Percentiles rank a stretch among this genome's conserved stretches.
Conservation (phyloP, 2,888 invertebrate species). For the Drosophila ezoana region DNA sequence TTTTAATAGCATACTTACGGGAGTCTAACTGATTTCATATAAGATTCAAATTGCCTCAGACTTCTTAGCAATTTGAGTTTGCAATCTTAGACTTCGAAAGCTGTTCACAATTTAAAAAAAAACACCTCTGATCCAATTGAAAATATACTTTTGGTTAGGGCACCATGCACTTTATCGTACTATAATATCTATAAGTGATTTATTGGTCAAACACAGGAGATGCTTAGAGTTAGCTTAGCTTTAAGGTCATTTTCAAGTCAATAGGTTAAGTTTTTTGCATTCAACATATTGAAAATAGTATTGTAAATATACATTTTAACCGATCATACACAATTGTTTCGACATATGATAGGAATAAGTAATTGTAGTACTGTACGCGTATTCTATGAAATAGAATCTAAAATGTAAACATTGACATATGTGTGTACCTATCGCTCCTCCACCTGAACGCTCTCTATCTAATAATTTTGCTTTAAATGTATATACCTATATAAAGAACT, state of each 20-base stretch:
- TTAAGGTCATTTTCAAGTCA: conserved; percentile 55
- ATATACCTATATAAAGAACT: conserved; percentile 29
- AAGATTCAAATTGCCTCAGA: no score
- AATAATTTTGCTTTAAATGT: conserved; percentile 67
- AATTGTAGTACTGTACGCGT: conserved; percentile 46
- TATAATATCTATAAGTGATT: conserved; percentile 27
- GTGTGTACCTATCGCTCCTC: conserved; percentile 77
- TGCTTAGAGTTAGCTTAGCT: conserved; percentile 50
- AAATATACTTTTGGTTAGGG: conserved; percentile 26
- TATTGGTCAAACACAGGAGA: conserved; percentile 61
- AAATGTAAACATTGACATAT: conserved; percentile 66
- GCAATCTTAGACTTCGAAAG: no score
- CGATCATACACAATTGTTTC: conserved; percentile 32
- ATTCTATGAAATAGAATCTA: conserved; percentile 71
- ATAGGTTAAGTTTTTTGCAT: conserved; percentile 51
- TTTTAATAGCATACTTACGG: no score
- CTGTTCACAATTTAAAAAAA: no score
- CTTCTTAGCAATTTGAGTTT: no score
- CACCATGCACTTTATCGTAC: conserved; percentile 23
- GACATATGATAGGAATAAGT: conserved; percentile 44
- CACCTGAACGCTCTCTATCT: conserved; percentile 73
- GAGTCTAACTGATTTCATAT: no score
- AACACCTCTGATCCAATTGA: not conserved
- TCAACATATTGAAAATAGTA: conserved; percentile 19
- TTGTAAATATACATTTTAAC: conserved; percentile 45